Conservation (phyloP, 2,113 vertebrate genomes). For the Xenus cinereus region DNA sequence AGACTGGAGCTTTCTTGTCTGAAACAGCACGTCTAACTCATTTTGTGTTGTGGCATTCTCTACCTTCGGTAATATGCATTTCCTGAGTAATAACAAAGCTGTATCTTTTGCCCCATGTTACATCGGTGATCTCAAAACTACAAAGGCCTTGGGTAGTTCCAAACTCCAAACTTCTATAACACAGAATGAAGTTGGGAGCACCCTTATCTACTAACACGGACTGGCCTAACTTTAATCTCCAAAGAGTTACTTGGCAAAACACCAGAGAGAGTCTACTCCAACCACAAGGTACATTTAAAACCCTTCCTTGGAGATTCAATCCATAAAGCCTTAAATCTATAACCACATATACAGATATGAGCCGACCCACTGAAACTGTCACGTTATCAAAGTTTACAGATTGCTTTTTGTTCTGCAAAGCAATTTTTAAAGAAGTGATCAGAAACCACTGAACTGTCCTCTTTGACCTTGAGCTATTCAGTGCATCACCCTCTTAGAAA, state of each 20-base stretch:
- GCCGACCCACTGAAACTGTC: constrained; percentile 18
- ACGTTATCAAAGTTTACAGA: constrained; percentile 55
- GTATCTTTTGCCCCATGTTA: rapidly evolving
- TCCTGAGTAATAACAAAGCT: background rate
- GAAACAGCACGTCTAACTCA: rapidly evolving
- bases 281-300: background rate
- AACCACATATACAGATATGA: background rate
- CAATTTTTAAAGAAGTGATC: constrained; percentile 63
- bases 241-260: background rate
- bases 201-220: background rate
- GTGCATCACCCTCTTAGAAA: constrained; percentile 56
- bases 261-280: background rate
- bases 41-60: background rate
- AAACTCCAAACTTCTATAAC: background rate
- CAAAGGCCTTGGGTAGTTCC: background rate
- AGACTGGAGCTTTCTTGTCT: background rate
- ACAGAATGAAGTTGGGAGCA: background rate
- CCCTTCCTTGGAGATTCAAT: background rate
- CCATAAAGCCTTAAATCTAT: background rate
- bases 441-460: constrained; percentile 62
- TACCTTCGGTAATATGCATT: background rate
- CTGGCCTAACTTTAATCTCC: background rate
- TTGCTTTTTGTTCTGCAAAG: constrained; percentile 59
- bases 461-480: constrained; percentile 64
- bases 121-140: background rate